phyloP scores from a whole-genome alignment of 2,888 invertebrate species.

The Zaprionus lineosus region DNA sequence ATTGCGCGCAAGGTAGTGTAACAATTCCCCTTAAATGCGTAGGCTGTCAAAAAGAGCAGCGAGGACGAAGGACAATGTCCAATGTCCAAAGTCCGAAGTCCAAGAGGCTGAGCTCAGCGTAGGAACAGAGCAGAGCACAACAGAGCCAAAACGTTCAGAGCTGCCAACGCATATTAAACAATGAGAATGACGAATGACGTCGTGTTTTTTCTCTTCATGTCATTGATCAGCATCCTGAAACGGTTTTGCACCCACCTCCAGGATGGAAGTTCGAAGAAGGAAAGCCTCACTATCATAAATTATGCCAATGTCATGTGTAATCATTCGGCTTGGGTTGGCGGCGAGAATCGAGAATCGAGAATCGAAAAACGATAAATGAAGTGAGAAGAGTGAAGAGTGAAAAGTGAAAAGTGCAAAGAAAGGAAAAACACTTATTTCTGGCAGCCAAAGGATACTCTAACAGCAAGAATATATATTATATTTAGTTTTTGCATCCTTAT shows the following conservation, averaged over 20 bases:
- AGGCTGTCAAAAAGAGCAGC: conserved; percentile 12
- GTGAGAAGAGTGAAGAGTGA: too few species aligned
- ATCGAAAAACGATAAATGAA: too few species aligned
- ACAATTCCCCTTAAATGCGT: conserved; percentile 55
- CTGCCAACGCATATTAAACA: conserved; percentile 46
- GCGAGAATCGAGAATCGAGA: conserved; percentile 25
- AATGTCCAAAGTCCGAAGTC: too few species aligned
- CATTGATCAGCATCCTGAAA: conserved; percentile 61
- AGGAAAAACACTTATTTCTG: too few species aligned
- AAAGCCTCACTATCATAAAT: conserved; percentile 56
- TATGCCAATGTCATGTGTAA: conserved; percentile 68
- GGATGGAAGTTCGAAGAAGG: conserved; percentile 1
- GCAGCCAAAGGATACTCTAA: too few species aligned
- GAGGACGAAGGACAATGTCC: conserved; percentile 34
- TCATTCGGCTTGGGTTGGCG: conserved; percentile 43
- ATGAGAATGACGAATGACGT: conserved; percentile 73
- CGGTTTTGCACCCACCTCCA: conserved; percentile 50
- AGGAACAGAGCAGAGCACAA: conserved; percentile 2
- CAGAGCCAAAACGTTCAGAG: conserved; percentile 8
- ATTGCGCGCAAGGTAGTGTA: conserved; percentile 15
- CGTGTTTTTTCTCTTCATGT: conserved; percentile 46
- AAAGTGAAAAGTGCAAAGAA: too few species aligned
- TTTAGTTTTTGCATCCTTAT: too few species aligned
- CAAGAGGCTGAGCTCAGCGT: too few species aligned
- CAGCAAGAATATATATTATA: too few species aligned